Evolutionary conservation across 2,888 invertebrate genomes (phyloP), one percentile per base, ranked within the genome.

Genomic region (Liposcelis brunnea): DNA sequence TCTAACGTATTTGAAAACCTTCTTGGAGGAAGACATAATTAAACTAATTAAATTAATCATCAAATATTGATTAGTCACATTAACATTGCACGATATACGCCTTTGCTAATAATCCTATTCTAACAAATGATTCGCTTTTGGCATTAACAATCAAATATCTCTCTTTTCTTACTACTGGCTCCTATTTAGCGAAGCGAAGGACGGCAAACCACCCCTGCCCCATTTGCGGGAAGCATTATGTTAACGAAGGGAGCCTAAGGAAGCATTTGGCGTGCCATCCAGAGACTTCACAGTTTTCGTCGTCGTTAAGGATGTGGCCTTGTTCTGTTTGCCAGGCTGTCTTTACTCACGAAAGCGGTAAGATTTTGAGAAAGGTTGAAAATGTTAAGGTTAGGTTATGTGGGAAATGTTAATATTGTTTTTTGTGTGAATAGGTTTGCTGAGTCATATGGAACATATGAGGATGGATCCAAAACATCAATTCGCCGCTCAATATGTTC

Each of bases 391-490:
- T 26, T 26, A 26, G 26, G 4, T 26, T 26, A 26, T 26, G 26
- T 26, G n/a, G n/a, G n/a, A n/a, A n/a, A 52, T 50, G 48, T 43
- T 36, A 15, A 48, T 33, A 15, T 38, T 52, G 50, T 48, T 37
- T 43, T 19, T 19, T 43, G 42, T 48, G 43, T 51, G 67, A 71
- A 21, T 68, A 91, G 91, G 90, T 58, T 73, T 91, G 26, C 71
- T 91, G 48, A 84, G 85, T 48, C 91, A 91, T 62, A 90, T 91
- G 90, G 90, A 91, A 58, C 89, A 90, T 61, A 90, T 91, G 90
- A 74, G 90, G 58, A 90, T 90, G 89, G 90, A 91, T 62, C 89
- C 90, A 1, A 91, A 91, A 63, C 90, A 91, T 68, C 90, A 90
- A 63, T 91, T 91, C 59, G 90, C 90, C 34, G 90, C 91, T 21